Evolutionary conservation across 2,113 vertebrate species (phyloP), one percentile per base, ranked within the genome.

Genomic region (Apteryx mantelli): DNA sequence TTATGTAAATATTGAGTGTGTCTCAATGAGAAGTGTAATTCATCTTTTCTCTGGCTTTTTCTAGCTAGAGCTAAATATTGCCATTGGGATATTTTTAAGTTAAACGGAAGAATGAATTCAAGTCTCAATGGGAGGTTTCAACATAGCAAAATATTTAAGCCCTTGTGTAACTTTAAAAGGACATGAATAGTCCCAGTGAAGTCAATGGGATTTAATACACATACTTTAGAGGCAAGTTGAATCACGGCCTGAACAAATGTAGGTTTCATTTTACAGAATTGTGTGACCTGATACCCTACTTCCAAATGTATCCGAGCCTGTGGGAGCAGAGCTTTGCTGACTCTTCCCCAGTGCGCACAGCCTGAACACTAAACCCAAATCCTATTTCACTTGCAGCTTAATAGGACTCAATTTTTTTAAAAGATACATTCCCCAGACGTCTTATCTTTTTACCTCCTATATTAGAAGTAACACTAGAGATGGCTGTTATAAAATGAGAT

Each of bases 151-250:
- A 92, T 88, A 66, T 79, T 82, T 96, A 89, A 96, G 91, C 84
- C 84, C 95, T 69, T 73, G 93, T 89, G 75, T 87, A 91, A 88
- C 86, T 91, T 92, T 85, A 34, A 95, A 95, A 94, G 89, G 71
- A 96, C 95, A 77, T 2, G 0, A 93, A 80, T 65, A 95, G 94
- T 88, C 91, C 87, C 52, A 48, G 55, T 74, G 85, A 90, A 96
- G 93, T 95, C 95, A 94, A 93, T 83, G 82, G 96, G 96, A 97
- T 89, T 96, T 96, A 85, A 93, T 88, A 21, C 84, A 76, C 63
- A 77, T 8, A 19, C 82, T 89, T 50, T 9, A 70, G 75, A 91
- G 93, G 38, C 82, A 66, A 74, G 89, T 1, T 71, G 82, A 95
- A 96, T 89, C 84, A n/a, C 0, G 1, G 75, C 63, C 96, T 95